Base-by-base conservation (phyloP, 2,888 invertebrate genomes). In the Eupithecia subumbrata region DNA sequence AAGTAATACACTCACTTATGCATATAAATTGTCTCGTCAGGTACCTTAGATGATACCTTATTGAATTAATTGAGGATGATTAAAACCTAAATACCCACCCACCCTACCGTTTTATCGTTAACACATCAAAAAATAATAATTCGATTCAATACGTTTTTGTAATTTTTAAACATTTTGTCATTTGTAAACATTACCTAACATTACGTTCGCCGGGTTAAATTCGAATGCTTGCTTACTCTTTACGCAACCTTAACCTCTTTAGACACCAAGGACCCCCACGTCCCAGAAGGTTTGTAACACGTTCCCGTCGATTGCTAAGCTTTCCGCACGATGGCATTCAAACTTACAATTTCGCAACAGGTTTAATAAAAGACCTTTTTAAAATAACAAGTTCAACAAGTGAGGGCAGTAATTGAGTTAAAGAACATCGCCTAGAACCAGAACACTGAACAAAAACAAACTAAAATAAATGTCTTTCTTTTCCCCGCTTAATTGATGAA, bases 261-360 rank as follows among this genome's bases (percentile, higher is more conserved):
- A 68, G n/a, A 68, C 68, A 40, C 68, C n/a, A 25, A 45, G 68
- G 74, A 75, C 75, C 67, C 75, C 25, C 76, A 75, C 73, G 73
- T 76, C 74, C 74, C 74, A 71, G 68, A 67, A 74, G 76, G 73
- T 79, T 76, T 76, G 74, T 72, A 77, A 75, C 78, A 76, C 81
- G 80, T 78, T 75, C 69, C 74, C 66, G 78, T 78, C 78, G 81
- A 81, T 79, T 74, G 71, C 60, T 74, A 75, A 71, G 74, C 75
- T 73, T 76, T 77, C 76, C 76, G 67, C 25, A 69, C 72, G 75
- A 76, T 40, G 45, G 68, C 30, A 71, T 52, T 40, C 30, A n/a
- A 40, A 30, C 69, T 52, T 69, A 75, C 72, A 71, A 56, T 63
- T n/a, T 69, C 74, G 78, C 81, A 81, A 81, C 81, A 81, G 76